phyloP scores from a whole-genome alignment of 2,888 invertebrate genomes.

The Isoperla grammatica region DNA sequence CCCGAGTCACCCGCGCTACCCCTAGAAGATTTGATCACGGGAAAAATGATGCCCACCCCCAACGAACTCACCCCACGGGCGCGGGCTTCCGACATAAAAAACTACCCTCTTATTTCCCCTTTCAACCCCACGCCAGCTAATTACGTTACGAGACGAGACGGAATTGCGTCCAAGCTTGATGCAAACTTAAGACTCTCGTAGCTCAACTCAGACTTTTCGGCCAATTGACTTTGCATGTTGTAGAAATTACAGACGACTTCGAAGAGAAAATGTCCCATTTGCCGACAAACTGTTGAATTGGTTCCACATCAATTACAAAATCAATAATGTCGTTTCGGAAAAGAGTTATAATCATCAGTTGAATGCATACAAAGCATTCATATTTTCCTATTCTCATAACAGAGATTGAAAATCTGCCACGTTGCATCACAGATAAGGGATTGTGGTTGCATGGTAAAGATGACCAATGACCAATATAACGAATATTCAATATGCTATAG shows the following conservation, averaged over 20 bases:
- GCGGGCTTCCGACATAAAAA: constrained; percentile 25
- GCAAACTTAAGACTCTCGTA: neutral
- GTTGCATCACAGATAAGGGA: too few relatives aligned
- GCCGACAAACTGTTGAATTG: too few relatives aligned
- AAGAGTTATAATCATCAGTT: too few relatives aligned
- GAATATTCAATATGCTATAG: too few relatives aligned
- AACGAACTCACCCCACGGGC: constrained; percentile 26
- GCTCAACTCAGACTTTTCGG: neutral
- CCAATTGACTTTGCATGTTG: neutral
- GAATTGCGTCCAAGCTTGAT: constrained; percentile 20
- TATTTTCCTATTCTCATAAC: too few relatives aligned
- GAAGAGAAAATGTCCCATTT: neutral
- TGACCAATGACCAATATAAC: too few relatives aligned
- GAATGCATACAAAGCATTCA: too few relatives aligned
- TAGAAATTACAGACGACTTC: neutral
- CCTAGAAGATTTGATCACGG: constrained; percentile 37
- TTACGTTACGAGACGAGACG: constrained; percentile 55
- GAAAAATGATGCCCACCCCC: constrained; percentile 21
- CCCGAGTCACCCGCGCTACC: constrained; percentile 38
- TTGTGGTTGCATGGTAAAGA: too few relatives aligned
- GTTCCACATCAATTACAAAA: too few relatives aligned
- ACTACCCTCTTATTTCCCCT: constrained; percentile 32
- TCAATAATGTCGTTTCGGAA: too few relatives aligned
- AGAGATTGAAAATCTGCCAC: too few relatives aligned
- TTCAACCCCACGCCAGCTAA: constrained; percentile 59